phyloP scores from a whole-genome alignment of 2,888 invertebrate species.

The Catocala sponsa region DNA sequence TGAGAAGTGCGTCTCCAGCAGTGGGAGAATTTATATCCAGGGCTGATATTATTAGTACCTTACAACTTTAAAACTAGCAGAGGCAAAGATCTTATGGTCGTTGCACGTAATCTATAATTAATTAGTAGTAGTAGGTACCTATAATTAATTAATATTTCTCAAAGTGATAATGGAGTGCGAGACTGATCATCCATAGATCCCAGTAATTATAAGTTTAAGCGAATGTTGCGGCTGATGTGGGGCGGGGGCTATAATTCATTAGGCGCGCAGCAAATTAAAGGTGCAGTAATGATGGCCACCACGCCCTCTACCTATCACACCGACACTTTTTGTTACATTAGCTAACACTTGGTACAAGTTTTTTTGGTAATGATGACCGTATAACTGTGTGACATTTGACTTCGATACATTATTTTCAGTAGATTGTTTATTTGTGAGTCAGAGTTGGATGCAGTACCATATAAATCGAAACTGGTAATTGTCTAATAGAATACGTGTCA shows the following conservation, averaged over 20 bases:
- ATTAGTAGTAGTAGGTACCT: no score
- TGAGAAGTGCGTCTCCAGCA: no score
- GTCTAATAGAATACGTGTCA: no score
- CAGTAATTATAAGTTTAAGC: slow-evolving; percentile 43
- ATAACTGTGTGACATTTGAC: background rate
- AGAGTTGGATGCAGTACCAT: no score
- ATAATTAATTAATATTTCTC: background rate
- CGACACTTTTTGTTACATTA: slow-evolving; percentile 18
- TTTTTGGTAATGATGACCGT: slow-evolving; percentile 2
- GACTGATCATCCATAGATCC: slow-evolving; percentile 10
- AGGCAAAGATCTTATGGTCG: no score
- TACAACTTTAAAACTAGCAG: no score
- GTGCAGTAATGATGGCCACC: slow-evolving; percentile 70
- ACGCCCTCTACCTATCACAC: slow-evolving; percentile 60
- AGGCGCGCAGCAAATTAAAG: slow-evolving; percentile 76
- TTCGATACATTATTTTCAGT: no score
- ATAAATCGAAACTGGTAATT: no score
- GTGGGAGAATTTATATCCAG: no score
- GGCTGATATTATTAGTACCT: no score
- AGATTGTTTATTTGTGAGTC: no score
- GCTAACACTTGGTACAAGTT: slow-evolving; percentile 5
- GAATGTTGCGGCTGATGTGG: slow-evolving; percentile 50
- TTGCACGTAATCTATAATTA: no score
- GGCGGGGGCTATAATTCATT: slow-evolving; percentile 72
- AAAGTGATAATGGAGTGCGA: slow-evolving; percentile 13